These are phyloP conservation scores for Physocephala rufipes DNA, from an alignment of 2,888 invertebrate genomes.

Conservation along the genomic window DNA sequence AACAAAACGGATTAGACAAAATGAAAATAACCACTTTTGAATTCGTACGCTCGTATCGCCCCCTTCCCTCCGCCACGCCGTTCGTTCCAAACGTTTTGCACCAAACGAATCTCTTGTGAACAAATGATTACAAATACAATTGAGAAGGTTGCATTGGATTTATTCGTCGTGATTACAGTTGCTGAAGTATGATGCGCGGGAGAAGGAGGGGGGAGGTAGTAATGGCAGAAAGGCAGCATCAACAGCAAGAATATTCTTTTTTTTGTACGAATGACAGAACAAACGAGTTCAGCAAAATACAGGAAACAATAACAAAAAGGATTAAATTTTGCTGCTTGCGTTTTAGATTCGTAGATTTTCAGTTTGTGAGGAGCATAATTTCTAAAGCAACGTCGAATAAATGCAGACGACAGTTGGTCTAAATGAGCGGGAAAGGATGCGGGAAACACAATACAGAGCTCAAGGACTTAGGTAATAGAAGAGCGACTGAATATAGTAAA, in stretches of 20 bases:
- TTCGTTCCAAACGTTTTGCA: too few relatives aligned
- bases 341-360: conserved; percentile 8
- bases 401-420: too few relatives aligned
- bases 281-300: neutral
- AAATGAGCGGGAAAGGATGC: neutral
- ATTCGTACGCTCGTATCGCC: too few relatives aligned
- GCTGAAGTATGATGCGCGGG: neutral
- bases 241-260: neutral
- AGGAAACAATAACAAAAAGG: conserved; percentile 34
- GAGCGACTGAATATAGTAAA: too few relatives aligned
- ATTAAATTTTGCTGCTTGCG: conserved; percentile 21
- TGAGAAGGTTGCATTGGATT: too few relatives aligned
- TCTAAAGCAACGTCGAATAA: conserved; percentile 1
- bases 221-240: neutral
- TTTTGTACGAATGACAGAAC: neutral
- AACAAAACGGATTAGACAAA: conserved; percentile 5
- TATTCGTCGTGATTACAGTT: too few relatives aligned
- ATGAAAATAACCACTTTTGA: conserved; percentile 11
- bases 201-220: too few relatives aligned
- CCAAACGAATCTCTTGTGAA: too few relatives aligned
- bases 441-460: neutral
- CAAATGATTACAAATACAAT: too few relatives aligned
- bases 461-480: neutral
- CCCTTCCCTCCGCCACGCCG: too few relatives aligned
- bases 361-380: conserved; percentile 3